A percentile compares a stretch with the other conserved stretches of the same genome.
Evolutionary conservation across 2,797 vertebrate genomes (phyloP).

Genomic region (Acropternis orthonyx): DNA sequence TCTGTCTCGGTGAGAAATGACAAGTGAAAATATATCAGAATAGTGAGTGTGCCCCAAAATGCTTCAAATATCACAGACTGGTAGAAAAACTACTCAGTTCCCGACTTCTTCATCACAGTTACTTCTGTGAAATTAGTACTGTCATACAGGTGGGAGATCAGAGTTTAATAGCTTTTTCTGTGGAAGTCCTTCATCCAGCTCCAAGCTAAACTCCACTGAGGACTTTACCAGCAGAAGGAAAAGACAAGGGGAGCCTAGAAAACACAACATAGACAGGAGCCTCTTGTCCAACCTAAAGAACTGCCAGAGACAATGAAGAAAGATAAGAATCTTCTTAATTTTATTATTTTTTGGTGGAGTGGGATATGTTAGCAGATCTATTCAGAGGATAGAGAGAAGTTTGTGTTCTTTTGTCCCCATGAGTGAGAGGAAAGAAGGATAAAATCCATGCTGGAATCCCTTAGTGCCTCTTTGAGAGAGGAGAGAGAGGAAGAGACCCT

Average conservation of each 20-base stretch:
- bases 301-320: background rate
- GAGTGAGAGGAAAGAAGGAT: background rate
- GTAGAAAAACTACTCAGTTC: background rate
- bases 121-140: background rate
- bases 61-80: background rate
- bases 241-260: background rate
- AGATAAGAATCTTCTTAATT: background rate
- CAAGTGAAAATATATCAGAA: background rate
- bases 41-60: background rate
- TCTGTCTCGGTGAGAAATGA: background rate
- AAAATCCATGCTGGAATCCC: background rate
- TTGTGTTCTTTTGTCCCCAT: background rate
- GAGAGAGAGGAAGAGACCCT: background rate
- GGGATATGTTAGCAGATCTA: background rate
- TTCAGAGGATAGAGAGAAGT: background rate
- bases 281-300: background rate
- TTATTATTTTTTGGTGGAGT: background rate
- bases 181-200: background rate
- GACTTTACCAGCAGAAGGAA: background rate
- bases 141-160: background rate
- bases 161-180: background rate
- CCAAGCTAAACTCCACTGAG: background rate
- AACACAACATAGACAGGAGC: background rate
- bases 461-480: background rate
- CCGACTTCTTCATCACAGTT: background rate